These are phyloP conservation scores for Hydrolagus colliei DNA, from an alignment of 2,797 vertebrate species.

Conservation along the genomic window DNA sequence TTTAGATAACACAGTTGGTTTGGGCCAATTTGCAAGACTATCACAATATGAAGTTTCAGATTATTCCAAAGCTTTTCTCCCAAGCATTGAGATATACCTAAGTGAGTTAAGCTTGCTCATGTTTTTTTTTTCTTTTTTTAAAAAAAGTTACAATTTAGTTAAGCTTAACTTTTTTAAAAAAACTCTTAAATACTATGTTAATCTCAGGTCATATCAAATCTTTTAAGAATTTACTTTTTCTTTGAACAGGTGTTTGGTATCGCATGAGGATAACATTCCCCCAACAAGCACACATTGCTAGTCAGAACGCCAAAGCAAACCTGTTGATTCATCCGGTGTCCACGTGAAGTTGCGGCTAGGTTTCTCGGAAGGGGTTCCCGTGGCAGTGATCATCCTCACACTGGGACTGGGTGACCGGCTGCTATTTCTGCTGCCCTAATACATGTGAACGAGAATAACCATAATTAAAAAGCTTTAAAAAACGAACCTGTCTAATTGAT, in stretches of 20 bases:
- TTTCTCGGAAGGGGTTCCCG: conserved; percentile 75
- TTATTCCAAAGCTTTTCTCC: background rate
- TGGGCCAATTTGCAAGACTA: background rate
- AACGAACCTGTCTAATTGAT: background rate
- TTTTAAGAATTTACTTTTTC: background rate
- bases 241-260: background rate
- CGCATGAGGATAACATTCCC: background rate
- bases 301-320: conserved; percentile 43
- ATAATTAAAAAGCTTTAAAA: background rate
- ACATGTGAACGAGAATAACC: background rate
- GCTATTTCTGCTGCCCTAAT: conserved; percentile 80
- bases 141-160: too few species aligned
- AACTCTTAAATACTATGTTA: background rate
- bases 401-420: conserved; percentile 95
- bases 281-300: background rate
- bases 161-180: too few species aligned
- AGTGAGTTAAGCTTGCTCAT: too few species aligned
- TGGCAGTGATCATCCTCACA: conserved; percentile 85
- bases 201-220: background rate
- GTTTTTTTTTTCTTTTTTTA: too few species aligned
- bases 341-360: conserved; percentile 67
- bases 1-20: background rate
- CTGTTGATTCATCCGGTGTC: conserved; percentile 77
- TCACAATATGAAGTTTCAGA: background rate
- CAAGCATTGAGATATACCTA: too few species aligned